Base-by-base conservation (phyloP, 1,140 invertebrate genomes). In the Lineus longissimus region DNA sequence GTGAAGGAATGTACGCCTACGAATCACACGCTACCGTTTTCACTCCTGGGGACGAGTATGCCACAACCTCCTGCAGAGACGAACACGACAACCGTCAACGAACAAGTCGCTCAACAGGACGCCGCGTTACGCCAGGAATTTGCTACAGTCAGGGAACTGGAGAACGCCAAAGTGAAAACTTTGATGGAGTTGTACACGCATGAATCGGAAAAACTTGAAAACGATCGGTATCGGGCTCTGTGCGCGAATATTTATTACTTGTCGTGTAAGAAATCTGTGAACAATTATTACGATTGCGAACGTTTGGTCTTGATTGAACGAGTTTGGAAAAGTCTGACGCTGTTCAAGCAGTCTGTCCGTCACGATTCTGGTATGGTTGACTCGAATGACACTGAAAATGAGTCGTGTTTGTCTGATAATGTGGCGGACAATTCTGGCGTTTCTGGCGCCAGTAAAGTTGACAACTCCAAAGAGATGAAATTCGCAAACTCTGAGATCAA, bases 281-380 rank as follows among this genome's bases (percentile, higher is more conserved):
- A 72, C 55, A 30, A 43, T 6, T 66, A 68, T 51, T 72, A 66
- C 55, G 66, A 72, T 57, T 63, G 64, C 43, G 68, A 70, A 43
- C 61, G 70, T 33, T 29, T 68, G 15, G 63, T 55, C 1, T 61
- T 70, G 2, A 63, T 64, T 2, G 31, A 67, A 4, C 47, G 36
- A 6, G 36, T 62, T 2, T 23, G 41, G 41, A n/a, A 27, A 23
- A 54, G 51, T 29, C 6, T 63, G 4, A 33, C 9, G 19, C n/a
- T 31, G n/a, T 27, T 36, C 4, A 61, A 27, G 31, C 22, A 30
- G n/a, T 19, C 33, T 19, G 23, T 27, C 6, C 19, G 19, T 9
- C 25, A 19, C 9, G 47, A 51, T 23, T 51, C 47, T 23, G 25
- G 25, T 19, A n/a, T 23, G 6, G 47, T 27, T 9, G 25, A 51